These are phyloP conservation scores for Arion vulgaris DNA, from an alignment of 1,140 invertebrate genomes.

Conservation along the genomic window DNA sequence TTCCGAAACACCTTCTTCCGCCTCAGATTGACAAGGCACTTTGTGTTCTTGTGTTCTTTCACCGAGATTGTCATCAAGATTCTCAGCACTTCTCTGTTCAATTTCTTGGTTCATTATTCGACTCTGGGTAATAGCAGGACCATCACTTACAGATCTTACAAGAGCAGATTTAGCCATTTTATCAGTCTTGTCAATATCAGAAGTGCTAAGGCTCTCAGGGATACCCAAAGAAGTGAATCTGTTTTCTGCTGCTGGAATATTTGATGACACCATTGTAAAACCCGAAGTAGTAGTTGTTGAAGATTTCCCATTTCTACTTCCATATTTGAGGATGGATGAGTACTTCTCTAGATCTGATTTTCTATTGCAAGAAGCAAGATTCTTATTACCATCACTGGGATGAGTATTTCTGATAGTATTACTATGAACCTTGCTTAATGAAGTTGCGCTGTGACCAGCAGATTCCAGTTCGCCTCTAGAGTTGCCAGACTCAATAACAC, in stretches of 20 bases:
- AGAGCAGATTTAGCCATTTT: neutral
- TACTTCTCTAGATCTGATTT: constrained; percentile 11
- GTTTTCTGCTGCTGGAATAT: neutral
- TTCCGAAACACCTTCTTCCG: neutral
- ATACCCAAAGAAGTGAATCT: neutral
- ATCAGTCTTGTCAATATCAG: neutral
- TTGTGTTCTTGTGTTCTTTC: neutral
- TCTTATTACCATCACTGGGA: neutral
- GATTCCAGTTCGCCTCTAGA: neutral
- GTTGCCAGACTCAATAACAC: neutral
- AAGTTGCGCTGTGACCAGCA: neutral
- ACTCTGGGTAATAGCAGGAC: constrained; percentile 23
- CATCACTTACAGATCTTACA: constrained; percentile 40
- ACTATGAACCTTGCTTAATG: neutral
- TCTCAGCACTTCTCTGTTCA: neutral
- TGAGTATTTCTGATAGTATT: constrained; percentile 18
- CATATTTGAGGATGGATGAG: constrained; percentile 32
- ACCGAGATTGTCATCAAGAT: neutral
- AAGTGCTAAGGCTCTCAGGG: neutral
- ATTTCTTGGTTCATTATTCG: neutral
- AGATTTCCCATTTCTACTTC: neutral
- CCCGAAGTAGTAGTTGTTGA: too few relatives aligned
- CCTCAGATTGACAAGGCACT: neutral
- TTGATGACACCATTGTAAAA: neutral
- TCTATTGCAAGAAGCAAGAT: neutral